phyloP scores from a whole-genome alignment of 2,797 vertebrate genomes.

The Pyrocephalus nanus region DNA sequence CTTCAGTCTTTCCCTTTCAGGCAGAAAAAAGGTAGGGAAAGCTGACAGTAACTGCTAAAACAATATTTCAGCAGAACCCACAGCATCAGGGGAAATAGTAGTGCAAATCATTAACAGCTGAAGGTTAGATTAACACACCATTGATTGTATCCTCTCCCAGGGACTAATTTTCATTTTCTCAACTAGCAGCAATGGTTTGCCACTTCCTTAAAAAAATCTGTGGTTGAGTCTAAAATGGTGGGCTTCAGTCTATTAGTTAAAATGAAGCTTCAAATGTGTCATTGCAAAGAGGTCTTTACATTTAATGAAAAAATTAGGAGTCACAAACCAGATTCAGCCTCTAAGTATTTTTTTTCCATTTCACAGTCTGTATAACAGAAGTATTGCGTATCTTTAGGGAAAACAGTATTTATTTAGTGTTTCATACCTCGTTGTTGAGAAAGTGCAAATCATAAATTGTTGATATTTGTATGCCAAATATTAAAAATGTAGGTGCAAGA shows the following conservation, averaged over 20 bases:
- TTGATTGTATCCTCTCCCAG: slow-evolving; percentile 73
- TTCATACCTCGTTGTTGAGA: slow-evolving; percentile 33
- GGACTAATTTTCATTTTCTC: slow-evolving; percentile 77
- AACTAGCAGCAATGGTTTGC: slow-evolving; percentile 65
- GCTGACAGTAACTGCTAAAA: slow-evolving; percentile 71
- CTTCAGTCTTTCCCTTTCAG: slow-evolving; percentile 24
- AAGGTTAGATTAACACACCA: slow-evolving; percentile 76
- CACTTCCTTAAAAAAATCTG: slow-evolving; percentile 67
- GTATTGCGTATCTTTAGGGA: slow-evolving; percentile 20
- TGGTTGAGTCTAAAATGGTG: slow-evolving; percentile 56
- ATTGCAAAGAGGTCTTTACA: slow-evolving; percentile 36
- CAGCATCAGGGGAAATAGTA: slow-evolving; percentile 67
- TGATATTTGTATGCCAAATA: neutral
- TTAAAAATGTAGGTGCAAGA: slow-evolving; percentile 18
- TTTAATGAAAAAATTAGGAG: slow-evolving; percentile 53
- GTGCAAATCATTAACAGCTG: slow-evolving; percentile 80
- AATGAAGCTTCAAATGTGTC: slow-evolving; percentile 44
- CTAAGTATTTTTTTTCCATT: slow-evolving; percentile 38
- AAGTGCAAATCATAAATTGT: slow-evolving; percentile 36
- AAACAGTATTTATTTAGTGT: slow-evolving; percentile 42
- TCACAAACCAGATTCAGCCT: slow-evolving; percentile 11
- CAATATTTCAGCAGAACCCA: slow-evolving; percentile 70
- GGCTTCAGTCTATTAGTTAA: slow-evolving; percentile 54
- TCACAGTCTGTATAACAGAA: slow-evolving; percentile 32
- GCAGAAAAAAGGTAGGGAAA: slow-evolving; percentile 47